These are phyloP conservation scores for Melitaea athalia DNA, from an alignment of 2,888 invertebrate species.

Conservation along the genomic window DNA sequence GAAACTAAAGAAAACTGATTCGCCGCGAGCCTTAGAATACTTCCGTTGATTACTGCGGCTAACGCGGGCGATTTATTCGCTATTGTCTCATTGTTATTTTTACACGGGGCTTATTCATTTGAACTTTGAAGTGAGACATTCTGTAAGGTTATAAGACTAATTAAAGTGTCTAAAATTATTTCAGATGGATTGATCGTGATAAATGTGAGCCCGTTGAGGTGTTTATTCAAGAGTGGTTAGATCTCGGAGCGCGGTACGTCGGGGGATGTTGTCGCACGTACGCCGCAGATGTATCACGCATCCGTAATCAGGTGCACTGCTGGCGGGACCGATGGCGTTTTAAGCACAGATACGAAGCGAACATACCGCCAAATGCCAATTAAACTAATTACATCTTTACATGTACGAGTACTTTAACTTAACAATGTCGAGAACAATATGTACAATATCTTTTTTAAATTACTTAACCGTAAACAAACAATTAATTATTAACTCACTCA, in stretches of 20 bases:
- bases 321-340: conserved; percentile 75
- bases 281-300: conserved; percentile 89
- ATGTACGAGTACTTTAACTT: too few species aligned
- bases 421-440: too few species aligned
- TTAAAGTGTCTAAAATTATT: conserved; percentile 41
- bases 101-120: not conserved
- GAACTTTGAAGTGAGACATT: not conserved
- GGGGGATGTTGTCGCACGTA: conserved; percentile 96
- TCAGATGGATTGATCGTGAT: conserved; percentile 88
- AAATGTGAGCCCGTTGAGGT: conserved; percentile 87
- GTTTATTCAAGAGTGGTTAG: conserved; percentile 90
- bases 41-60: conserved; percentile 10
- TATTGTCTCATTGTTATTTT: conserved; percentile 9
- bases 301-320: conserved; percentile 84
- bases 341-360: conserved; percentile 48
- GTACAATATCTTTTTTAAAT: too few species aligned
- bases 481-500: not conserved
- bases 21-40: conserved; percentile 1
- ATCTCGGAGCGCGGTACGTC: conserved; percentile 90
- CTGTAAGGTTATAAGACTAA: not conserved
- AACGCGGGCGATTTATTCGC: conserved; percentile 1
- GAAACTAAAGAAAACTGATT: conserved; percentile 6
- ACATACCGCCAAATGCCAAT: conserved; percentile 17
- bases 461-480: too few species aligned
- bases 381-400: conserved; percentile 1